Evolutionary conservation across 2,888 invertebrate genomes (phyloP), one percentile per base, ranked within the genome.

Genomic region (Dione vanillae): DNA sequence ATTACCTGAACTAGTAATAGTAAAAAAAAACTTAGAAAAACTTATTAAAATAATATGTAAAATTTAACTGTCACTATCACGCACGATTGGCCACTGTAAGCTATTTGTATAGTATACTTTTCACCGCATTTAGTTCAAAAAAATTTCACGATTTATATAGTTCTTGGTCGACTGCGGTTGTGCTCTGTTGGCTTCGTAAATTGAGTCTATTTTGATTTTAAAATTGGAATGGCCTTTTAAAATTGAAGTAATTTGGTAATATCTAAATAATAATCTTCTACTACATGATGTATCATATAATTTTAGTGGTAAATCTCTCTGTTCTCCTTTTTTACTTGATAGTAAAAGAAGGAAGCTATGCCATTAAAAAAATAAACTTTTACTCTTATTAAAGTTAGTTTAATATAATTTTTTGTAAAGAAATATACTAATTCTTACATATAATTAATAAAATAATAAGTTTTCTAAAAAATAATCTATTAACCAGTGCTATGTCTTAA

Each of bases 51-150:
- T 16, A 14, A 59, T 1, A 58, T 40, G 41, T n/a, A 11, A 43
- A 41, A 41, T 59, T 16, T n/a, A 62, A 41, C 54, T 67, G 65
- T 19, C 59, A 58, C 49, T 49, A 58, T 40, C 51, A 67, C 71
- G 73, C 73, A 74, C 71, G 71, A 74, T 56, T 20, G 67, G 35
- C 27, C 43, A 47, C 35, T 40, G 52, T 66, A 69, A 27, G 27
- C 51, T 58, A 70, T 40, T 67, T 52, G 37, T 43, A 27, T 51
- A 66, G 37, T 43, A 27, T 45, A 66, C 43, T 72, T 71, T 72
- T 68, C 68, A 45, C 37, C 27, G 20, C 58, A 40, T 58, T 67
- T 58, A 9, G 16, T 37, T 10, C 7, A 14, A 62, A 62, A 61
- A 61, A 14, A 9, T 10, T 43, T 61, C 51, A 52, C 35, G 52